A percentile compares a stretch with the other conserved stretches of the same genome.
Evolutionary conservation across 2,797 vertebrate genomes (phyloP).

Genomic region (Chelmon rostratus): DNA sequence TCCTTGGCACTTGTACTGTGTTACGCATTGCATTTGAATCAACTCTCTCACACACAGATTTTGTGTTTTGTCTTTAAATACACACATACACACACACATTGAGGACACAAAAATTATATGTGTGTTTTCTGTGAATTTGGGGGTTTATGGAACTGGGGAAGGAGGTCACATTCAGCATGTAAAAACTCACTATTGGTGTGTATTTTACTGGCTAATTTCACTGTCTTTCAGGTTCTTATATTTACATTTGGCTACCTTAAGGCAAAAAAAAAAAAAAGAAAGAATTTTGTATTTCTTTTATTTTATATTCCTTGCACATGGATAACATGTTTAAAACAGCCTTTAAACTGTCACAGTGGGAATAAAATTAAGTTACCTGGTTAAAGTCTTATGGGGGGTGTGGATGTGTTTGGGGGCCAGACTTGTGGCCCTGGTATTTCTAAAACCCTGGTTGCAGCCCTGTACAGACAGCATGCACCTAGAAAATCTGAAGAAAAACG

Average conservation of each 20-base stretch:
- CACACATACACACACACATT: no score
- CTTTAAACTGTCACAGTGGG: no score
- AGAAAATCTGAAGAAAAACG: conserved; percentile 18
- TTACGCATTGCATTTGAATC: no score
- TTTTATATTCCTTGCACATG: background rate
- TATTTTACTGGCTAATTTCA: background rate
- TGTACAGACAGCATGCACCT: conserved; percentile 4
- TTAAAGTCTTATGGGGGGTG: background rate
- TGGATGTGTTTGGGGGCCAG: background rate
- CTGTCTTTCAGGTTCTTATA: background rate
- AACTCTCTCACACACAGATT: background rate
- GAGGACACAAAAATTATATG: no score
- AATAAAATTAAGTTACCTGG: background rate
- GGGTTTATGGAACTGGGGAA: background rate
- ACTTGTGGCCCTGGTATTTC: background rate
- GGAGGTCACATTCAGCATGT: no score
- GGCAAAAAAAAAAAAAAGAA: background rate
- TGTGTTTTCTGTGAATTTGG: background rate
- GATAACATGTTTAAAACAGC: no score
- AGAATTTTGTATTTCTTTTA: background rate
- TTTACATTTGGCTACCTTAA: background rate
- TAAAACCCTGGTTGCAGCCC: background rate
- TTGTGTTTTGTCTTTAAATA: background rate
- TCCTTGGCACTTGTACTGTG: no score
- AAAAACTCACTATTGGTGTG: background rate